A percentile compares a stretch with the other conserved stretches of the same genome.
phyloP scores from a whole-genome alignment of 2,888 invertebrate genomes.

The Leptarthrus brevirostris region DNA sequence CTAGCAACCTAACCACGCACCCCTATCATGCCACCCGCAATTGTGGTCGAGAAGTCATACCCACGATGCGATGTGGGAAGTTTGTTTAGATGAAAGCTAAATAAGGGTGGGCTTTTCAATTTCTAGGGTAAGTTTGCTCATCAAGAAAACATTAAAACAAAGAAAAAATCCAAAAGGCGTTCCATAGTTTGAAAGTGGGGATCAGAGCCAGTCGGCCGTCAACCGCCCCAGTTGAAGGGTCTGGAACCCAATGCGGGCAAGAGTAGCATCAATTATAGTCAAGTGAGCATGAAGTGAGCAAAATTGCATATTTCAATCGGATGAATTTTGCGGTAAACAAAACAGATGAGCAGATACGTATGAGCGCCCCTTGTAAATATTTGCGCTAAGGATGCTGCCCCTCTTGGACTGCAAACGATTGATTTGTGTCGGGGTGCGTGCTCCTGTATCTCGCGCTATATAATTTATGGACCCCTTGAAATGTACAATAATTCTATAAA shows the following conservation, averaged over 20 bases:
- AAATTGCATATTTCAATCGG: conserved; percentile 48
- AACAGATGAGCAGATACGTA: conserved; percentile 12
- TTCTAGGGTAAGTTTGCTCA: not conserved
- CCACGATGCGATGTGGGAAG: conserved; percentile 8
- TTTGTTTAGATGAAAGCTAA: conserved; percentile 1
- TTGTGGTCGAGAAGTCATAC: conserved; percentile 18
- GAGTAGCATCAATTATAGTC: conserved; percentile 48
- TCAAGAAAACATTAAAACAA: not conserved
- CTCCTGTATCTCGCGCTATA: not conserved
- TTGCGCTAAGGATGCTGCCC: conserved; percentile 25
- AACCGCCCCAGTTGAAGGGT: not conserved
- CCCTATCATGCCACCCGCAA: conserved; percentile 15
- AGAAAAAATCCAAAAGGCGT: conserved; percentile 20
- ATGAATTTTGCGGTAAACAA: conserved; percentile 38
- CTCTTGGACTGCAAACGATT: not conserved
- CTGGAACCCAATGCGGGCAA: conserved; percentile 4
- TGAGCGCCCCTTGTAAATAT: conserved; percentile 19
- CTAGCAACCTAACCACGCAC: not conserved
- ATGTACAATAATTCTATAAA: conserved; percentile 41
- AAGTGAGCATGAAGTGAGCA: conserved; percentile 50
- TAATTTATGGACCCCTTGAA: conserved; percentile 43
- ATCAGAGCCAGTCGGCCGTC: not conserved
- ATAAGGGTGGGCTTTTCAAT: not conserved
- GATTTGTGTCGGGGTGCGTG: conserved; percentile 30
- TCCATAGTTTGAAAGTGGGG: conserved; percentile 17